A percentile compares a stretch with the other conserved stretches of the same genome.
phyloP scores from a whole-genome alignment of 2,888 invertebrate genomes.

The Agriopis aurantiaria region DNA sequence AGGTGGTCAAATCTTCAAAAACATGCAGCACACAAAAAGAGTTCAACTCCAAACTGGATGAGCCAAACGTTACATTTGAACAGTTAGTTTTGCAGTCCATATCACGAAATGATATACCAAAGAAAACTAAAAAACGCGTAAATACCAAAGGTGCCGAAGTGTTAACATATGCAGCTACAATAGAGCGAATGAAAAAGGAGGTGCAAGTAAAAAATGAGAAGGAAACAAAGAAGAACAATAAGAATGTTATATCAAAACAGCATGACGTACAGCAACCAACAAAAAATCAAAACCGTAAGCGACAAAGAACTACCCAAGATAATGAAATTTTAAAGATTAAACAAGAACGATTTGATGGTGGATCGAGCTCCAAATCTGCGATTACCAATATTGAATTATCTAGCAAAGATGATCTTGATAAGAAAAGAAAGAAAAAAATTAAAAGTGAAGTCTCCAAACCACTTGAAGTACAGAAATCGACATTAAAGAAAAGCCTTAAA shows the following conservation, averaged over 20 bases:
- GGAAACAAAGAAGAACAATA: slow-evolving; percentile 3
- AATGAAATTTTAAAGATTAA: too few species aligned
- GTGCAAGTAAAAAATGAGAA: slow-evolving; percentile 7
- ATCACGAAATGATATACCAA: background rate
- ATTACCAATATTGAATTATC: too few species aligned
- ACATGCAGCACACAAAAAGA: background rate
- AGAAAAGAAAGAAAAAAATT: too few species aligned
- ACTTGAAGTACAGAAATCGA: slow-evolving; percentile 1
- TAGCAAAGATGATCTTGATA: too few species aligned
- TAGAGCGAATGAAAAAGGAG: slow-evolving; percentile 1
- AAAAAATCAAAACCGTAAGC: too few species aligned
- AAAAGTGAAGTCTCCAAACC: too few species aligned
- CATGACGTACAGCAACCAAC: too few species aligned
- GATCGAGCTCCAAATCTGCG: too few species aligned
- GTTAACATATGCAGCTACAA: slow-evolving; percentile 3
- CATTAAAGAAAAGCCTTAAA: background rate
- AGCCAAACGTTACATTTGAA: slow-evolving; percentile 3
- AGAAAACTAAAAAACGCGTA: slow-evolving; percentile 9
- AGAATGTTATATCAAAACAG: background rate
- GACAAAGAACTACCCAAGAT: too few species aligned
- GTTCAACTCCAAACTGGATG: background rate
- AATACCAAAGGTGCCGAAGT: slow-evolving; percentile 3
- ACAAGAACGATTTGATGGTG: too few species aligned
- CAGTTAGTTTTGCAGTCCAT: slow-evolving; percentile 8
- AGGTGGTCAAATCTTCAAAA: background rate